Percentiles rank a stretch among this genome's conserved stretches.
These are phyloP conservation scores for Camarhynchus parvulus DNA, from an alignment of 2,113 vertebrate genomes.

Conservation along the genomic window DNA sequence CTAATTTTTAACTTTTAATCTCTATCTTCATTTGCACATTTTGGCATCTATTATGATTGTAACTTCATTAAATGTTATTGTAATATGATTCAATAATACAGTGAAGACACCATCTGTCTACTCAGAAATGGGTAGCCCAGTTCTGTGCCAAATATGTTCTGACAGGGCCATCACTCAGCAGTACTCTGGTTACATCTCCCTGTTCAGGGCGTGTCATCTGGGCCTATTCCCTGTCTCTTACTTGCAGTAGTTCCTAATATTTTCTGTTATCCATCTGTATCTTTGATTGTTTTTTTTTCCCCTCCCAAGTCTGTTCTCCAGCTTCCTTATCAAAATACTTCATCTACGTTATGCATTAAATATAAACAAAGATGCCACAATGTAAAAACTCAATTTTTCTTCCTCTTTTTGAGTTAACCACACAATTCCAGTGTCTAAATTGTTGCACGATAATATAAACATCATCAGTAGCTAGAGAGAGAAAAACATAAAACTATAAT, in stretches of 20 bases:
- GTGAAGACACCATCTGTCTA: neutral
- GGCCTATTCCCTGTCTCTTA: neutral
- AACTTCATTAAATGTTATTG: neutral
- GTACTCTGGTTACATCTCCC: neutral
- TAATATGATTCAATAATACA: neutral
- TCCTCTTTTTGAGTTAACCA: neutral
- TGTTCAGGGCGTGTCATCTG: neutral
- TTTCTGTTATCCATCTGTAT: neutral
- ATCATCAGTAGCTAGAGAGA: neutral
- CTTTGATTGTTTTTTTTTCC: neutral
- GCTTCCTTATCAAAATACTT: neutral
- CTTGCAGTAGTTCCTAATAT: neutral
- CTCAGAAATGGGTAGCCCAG: neutral
- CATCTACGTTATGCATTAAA: neutral
- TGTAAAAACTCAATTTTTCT: neutral
- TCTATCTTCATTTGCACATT: neutral
- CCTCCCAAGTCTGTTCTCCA: neutral
- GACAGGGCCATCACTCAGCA: neutral
- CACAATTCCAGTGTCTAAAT: neutral
- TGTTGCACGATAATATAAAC: neutral
- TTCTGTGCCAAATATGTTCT: neutral
- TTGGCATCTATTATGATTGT: neutral
- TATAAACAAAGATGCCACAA: neutral
- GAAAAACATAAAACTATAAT: neutral
- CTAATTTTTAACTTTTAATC: neutral